Evolutionary conservation across 2,888 invertebrate genomes (phyloP).

Genomic region (Sarcophaga rosellei): DNA sequence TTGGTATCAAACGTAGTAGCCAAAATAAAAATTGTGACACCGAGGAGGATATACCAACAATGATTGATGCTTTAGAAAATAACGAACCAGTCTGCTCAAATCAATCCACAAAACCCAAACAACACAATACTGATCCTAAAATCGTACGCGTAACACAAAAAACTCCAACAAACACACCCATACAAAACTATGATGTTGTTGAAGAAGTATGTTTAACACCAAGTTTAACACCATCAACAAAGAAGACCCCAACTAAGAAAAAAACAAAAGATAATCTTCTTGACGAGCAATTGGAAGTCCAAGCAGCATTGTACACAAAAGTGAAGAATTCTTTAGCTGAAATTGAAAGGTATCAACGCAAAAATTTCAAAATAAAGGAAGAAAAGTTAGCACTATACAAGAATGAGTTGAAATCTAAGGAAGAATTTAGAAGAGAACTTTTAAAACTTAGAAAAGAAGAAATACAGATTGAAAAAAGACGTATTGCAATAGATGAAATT

Average conservation of each 20-base stretch:
- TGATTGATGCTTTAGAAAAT: background rate
- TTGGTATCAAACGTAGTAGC: background rate
- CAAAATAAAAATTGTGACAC: background rate
- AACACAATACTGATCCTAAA: background rate
- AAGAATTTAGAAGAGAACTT: background rate
- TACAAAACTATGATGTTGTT: background rate
- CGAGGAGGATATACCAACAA: background rate
- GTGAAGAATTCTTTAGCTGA: too few species aligned
- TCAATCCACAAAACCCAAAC: too few species aligned
- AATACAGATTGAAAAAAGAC: too few species aligned
- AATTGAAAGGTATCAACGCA: too few species aligned
- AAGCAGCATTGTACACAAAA: too few species aligned
- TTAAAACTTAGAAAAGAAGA: background rate
- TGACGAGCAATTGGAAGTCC: background rate
- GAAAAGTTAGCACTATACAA: background rate
- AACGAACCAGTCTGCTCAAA: too few species aligned
- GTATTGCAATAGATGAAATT: too few species aligned
- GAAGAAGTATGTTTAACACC: too few species aligned
- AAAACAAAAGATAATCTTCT: constrained; percentile 8
- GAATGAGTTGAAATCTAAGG: constrained; percentile 1
- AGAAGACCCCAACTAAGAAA: background rate
- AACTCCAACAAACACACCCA: background rate
- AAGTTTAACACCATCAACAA: too few species aligned
- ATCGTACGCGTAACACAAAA: background rate
- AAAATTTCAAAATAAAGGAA: too few species aligned